These are phyloP conservation scores for Drosophila macrospina DNA, from an alignment of 2,888 invertebrate genomes.

Conservation along the genomic window DNA sequence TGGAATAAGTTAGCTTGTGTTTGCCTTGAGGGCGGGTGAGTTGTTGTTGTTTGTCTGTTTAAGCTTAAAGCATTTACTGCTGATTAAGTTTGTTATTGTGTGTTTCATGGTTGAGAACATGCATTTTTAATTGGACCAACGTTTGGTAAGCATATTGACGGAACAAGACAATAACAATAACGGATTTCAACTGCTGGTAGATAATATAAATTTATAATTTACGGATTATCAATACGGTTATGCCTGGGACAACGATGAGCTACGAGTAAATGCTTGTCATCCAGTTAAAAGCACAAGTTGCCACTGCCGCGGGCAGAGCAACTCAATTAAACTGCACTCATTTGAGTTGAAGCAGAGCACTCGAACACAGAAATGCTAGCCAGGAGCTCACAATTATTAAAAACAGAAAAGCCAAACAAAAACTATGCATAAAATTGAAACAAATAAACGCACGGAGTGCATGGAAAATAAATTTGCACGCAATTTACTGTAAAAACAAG, in stretches of 20 bases:
- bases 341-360: slow-evolving; percentile 7
- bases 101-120: slow-evolving; percentile 39
- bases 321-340: slow-evolving; percentile 55
- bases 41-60: slow-evolving; percentile 35
- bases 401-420: slow-evolving; percentile 37
- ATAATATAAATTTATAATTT: slow-evolving; percentile 38
- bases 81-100: slow-evolving; percentile 57
- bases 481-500: slow-evolving; percentile 47
- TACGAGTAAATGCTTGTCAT: slow-evolving; percentile 27
- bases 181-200: slow-evolving; percentile 4
- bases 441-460: slow-evolving; percentile 39
- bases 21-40: slow-evolving; percentile 11
- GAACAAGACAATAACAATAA: slow-evolving; percentile 11
- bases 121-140: slow-evolving; percentile 34
- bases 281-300: slow-evolving; percentile 35
- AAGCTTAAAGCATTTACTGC: slow-evolving; percentile 53
- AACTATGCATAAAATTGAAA: slow-evolving; percentile 46
- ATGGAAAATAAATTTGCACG: slow-evolving; percentile 56
- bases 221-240: slow-evolving; percentile 19
- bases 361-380: slow-evolving; percentile 16
- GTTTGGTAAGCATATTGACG: neutral
- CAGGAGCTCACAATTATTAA: slow-evolving; percentile 24
- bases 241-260: slow-evolving; percentile 16
- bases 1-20: slow-evolving; percentile 13
- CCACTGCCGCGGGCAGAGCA: slow-evolving; percentile 36